Percentiles rank a stretch among this genome's conserved stretches.
These are phyloP conservation scores for Acanthisitta chloris DNA, from an alignment of 2,113 vertebrate genomes.

Conservation along the genomic window DNA sequence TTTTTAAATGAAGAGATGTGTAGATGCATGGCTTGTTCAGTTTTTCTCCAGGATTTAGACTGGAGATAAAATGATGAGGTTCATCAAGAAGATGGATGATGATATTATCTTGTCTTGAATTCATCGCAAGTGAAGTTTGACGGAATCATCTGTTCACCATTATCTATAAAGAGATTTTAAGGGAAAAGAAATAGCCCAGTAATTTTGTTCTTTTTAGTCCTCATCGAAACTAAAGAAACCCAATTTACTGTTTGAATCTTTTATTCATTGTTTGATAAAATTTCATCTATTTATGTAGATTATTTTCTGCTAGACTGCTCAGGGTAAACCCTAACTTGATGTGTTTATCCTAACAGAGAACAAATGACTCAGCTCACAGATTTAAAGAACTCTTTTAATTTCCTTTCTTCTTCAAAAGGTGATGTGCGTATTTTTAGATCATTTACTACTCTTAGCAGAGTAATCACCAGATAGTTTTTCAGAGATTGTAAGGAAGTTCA, in stretches of 20 bases:
- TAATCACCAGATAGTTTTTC: neutral
- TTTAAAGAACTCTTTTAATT: constrained; percentile 5
- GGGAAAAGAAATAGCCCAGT: neutral
- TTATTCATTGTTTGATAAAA: constrained; percentile 23
- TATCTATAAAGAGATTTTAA: constrained; percentile 24
- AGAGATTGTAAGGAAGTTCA: neutral
- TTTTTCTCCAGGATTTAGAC: constrained; percentile 4
- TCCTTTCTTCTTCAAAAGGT: neutral
- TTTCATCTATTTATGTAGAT: constrained; percentile 13
- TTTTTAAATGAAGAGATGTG: constrained; percentile 44
- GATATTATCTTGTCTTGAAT: constrained; percentile 53
- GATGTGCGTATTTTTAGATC: neutral
- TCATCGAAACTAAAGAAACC: neutral
- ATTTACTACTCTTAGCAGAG: constrained; percentile 1
- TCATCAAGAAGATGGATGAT: constrained; percentile 59
- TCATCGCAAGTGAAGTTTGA: constrained; percentile 31
- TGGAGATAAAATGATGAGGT: constrained; percentile 39
- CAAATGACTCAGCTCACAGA: neutral
- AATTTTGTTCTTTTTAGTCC: constrained; percentile 25
- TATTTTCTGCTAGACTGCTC: neutral
- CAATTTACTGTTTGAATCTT: neutral
- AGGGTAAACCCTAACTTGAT: constrained; percentile 1
- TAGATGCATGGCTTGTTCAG: constrained; percentile 33
- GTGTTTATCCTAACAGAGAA: neutral
- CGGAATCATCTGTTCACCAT: constrained; percentile 58